Conservation (phyloP, 2,797 vertebrate species). For the Myioborus melanocephalus region DNA sequence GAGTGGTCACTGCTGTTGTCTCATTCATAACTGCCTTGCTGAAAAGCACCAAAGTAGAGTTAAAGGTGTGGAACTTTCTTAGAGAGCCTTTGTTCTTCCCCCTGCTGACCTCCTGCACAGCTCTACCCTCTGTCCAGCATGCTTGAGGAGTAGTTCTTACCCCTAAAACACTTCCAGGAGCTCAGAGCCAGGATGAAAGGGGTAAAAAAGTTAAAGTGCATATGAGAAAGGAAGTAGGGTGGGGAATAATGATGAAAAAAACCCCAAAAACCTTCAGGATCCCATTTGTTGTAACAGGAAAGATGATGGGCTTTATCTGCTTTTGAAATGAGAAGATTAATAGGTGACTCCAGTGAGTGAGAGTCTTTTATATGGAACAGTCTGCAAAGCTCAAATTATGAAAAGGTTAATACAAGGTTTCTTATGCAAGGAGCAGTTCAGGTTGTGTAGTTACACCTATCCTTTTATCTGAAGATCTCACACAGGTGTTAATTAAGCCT, state of each 20-base stretch:
- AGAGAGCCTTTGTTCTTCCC: background rate
- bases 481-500: conserved; percentile 48
- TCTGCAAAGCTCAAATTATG: background rate
- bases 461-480: conserved; percentile 27
- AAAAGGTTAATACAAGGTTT: background rate
- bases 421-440: background rate
- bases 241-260: background rate
- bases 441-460: conserved; percentile 18
- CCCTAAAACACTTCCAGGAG: background rate
- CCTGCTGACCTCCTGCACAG: background rate
- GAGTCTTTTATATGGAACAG: background rate
- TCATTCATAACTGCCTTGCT: background rate
- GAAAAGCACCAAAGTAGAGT: background rate
- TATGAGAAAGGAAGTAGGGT: background rate
- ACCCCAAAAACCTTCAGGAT: background rate
- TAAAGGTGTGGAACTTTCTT: background rate
- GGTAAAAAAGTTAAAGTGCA: background rate
- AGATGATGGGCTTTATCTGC: background rate
- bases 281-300: background rate
- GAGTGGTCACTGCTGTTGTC: background rate
- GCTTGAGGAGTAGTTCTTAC: background rate
- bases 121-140: rapidly evolving
- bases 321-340: background rate
- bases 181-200: background rate
- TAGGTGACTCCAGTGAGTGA: background rate